phyloP scores from a whole-genome alignment of 2,113 vertebrate genomes.

The Aythya baeri region DNA sequence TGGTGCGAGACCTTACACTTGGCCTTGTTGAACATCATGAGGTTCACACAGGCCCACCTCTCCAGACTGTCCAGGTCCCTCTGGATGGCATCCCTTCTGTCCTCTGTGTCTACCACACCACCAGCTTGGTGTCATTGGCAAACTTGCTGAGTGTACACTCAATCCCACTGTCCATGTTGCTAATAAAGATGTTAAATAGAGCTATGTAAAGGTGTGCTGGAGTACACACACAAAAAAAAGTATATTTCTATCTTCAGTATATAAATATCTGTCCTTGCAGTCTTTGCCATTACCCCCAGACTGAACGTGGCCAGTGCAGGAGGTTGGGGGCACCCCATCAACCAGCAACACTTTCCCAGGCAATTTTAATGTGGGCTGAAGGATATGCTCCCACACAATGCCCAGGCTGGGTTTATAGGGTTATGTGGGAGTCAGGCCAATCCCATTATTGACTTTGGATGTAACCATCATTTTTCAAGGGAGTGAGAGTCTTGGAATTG shows the following conservation, averaged over 20 bases:
- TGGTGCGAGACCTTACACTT: too few relatives aligned
- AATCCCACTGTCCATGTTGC: too few relatives aligned
- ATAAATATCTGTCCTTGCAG: not conserved
- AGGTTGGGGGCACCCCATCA: not conserved
- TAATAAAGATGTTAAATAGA: too few relatives aligned
- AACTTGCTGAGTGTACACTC: too few relatives aligned
- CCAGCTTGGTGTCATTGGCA: too few relatives aligned
- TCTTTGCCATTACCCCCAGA: not conserved
- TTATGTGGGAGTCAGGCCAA: too few relatives aligned
- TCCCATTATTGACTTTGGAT: not conserved
- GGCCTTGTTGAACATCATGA: too few relatives aligned
- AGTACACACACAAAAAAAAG: not conserved
- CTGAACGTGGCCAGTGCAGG: not conserved
- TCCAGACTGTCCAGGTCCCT: too few relatives aligned
- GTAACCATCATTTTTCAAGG: not conserved
- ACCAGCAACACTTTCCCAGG: rapidly evolving
- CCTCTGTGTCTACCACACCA: too few relatives aligned
- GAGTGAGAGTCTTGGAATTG: not conserved
- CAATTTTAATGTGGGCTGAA: not conserved
- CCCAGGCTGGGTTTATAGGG: not conserved
- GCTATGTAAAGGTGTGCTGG: rapidly evolving
- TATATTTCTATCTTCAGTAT: rapidly evolving
- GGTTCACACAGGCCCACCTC: too few relatives aligned
- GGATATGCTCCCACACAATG: not conserved
- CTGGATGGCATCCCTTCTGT: too few relatives aligned